phyloP scores from a whole-genome alignment of 2,797 vertebrate species.

The Gambusia yucatana region DNA sequence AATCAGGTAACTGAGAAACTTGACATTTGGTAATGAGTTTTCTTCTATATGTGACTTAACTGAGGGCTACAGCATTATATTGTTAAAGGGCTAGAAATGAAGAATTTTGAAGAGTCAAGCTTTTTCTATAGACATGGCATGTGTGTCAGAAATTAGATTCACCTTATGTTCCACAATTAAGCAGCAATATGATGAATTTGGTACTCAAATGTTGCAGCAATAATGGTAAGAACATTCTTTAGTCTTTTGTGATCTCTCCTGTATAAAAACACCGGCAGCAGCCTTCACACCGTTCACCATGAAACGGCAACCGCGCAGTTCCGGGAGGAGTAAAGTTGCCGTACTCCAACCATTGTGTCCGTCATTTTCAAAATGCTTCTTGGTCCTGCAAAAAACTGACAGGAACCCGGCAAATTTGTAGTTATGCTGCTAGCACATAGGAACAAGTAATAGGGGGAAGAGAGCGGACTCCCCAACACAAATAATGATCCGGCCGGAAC shows the following conservation, averaged over 20 bases:
- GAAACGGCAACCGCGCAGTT: no score
- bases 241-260: neutral
- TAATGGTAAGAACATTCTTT: neutral
- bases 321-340: no score
- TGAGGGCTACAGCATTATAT: slow-evolving; percentile 2
- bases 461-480: no score
- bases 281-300: no score
- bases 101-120: slow-evolving; percentile 1
- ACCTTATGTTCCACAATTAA: neutral
- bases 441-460: no score
- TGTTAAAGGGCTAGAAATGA: slow-evolving; percentile 15
- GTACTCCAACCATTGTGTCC: no score
- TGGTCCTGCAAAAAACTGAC: no score
- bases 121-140: neutral
- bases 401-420: no score
- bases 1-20: slow-evolving; percentile 2
- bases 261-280: no score
- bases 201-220: neutral
- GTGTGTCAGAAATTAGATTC: neutral
- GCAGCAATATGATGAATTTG: neutral
- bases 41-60: neutral
- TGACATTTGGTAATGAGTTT: slow-evolving; percentile 13
- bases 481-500: no score
- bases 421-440: no score
- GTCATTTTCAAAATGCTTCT: no score